Conservation (phyloP, 2,888 invertebrate genomes). For the Microctonus brassicae region DNA sequence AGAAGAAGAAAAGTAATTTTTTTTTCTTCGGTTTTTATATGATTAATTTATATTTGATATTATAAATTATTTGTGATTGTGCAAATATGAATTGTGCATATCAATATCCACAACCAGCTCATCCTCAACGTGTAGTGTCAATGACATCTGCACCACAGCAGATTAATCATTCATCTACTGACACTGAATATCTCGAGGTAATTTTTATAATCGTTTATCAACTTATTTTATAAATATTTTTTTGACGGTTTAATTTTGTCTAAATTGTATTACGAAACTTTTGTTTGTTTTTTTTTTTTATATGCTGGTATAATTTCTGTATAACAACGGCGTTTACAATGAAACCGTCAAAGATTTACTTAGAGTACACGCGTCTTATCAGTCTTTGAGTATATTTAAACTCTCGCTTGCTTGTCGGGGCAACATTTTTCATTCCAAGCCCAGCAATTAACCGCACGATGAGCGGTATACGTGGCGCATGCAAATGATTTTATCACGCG, state of each 20-base stretch:
- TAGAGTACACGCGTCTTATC: conserved; percentile 39
- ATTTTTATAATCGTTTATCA: no score
- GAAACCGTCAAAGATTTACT: conserved; percentile 45
- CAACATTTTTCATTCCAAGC: conserved; percentile 41
- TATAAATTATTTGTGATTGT: conserved; percentile 7
- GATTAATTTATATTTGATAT: neutral
- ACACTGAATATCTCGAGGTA: conserved; percentile 67
- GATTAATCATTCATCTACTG: conserved; percentile 56
- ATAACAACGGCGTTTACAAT: conserved; percentile 18
- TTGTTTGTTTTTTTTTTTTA: no score
- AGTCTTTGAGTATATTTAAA: conserved; percentile 35
- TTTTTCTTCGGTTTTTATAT: neutral
- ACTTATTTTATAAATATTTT: conserved; percentile 20
- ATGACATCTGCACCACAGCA: conserved; percentile 58
- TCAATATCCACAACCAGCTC: conserved; percentile 64
- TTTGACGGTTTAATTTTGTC: neutral
- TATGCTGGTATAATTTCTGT: neutral
- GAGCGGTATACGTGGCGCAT: conserved; percentile 40
- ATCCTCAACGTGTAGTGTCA: conserved; percentile 63
- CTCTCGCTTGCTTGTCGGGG: conserved; percentile 42
- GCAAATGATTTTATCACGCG: conserved; percentile 48
- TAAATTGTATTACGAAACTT: neutral
- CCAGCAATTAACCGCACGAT: conserved; percentile 47
- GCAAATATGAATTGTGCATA: conserved; percentile 66
- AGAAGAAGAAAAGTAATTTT: no score